These are phyloP conservation scores for Trissolcus basalis DNA, from an alignment of 1,140 invertebrate species.

Conservation along the genomic window DNA sequence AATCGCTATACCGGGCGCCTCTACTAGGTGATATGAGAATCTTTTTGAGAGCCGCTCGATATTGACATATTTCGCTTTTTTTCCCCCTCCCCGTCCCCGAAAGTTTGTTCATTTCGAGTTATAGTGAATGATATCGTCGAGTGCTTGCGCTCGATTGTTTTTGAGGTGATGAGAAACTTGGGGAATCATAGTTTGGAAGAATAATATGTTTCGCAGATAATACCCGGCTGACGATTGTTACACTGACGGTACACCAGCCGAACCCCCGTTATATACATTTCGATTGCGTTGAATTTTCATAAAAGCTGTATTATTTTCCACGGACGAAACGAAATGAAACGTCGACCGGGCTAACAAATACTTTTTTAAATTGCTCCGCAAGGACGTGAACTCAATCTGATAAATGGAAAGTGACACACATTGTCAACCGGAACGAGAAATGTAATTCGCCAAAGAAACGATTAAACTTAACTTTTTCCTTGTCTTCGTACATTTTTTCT, in stretches of 20 bases:
- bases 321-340: constrained; percentile 8
- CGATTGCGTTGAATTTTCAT: constrained; percentile 10
- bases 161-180: constrained; percentile 19
- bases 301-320: constrained; percentile 28
- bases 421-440: constrained; percentile 37
- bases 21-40: constrained; percentile 32
- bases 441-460: constrained; percentile 28
- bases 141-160: constrained; percentile 14
- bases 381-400: constrained; percentile 26
- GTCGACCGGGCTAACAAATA: constrained; percentile 13
- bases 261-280: too few relatives aligned
- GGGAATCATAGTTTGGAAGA: constrained; percentile 29
- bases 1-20: constrained; percentile 21
- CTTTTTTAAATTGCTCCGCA: constrained; percentile 10
- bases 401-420: constrained; percentile 32
- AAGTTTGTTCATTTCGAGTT: constrained; percentile 52
- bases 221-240: constrained; percentile 6
- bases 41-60: constrained; percentile 17
- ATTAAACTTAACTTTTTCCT: constrained; percentile 23
- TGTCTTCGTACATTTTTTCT: neutral
- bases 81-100: neutral
- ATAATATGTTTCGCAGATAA: constrained; percentile 18
- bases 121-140: constrained; percentile 41
- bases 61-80: constrained; percentile 47
- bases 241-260: too few relatives aligned